These are phyloP conservation scores for Caligus rogercresseyi DNA, from an alignment of 1,140 invertebrate genomes.

Conservation along the genomic window DNA sequence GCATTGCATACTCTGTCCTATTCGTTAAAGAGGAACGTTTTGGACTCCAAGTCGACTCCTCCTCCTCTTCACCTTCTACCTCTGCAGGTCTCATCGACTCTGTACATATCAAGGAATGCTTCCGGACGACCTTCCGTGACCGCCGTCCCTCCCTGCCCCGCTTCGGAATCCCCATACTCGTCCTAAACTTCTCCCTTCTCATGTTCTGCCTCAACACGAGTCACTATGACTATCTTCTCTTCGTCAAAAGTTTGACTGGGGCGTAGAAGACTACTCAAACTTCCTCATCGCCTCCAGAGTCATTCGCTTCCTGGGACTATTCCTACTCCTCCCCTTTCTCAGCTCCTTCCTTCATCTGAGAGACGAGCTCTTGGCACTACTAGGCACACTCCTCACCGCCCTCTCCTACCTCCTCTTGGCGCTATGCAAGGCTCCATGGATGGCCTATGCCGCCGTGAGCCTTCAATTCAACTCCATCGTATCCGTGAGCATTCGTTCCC, in stretches of 20 bases:
- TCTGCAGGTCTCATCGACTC: background rate
- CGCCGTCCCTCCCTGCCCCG: background rate
- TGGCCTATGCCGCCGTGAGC: background rate
- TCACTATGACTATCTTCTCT: slow-evolving; percentile 10
- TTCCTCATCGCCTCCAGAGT: background rate
- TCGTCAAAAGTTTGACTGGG: slow-evolving; percentile 6
- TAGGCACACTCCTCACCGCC: background rate
- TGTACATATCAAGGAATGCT: background rate
- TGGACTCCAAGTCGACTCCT: background rate
- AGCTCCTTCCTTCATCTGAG: background rate
- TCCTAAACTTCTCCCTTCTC: slow-evolving; percentile 1
- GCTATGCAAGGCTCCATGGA: background rate
- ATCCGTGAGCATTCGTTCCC: slow-evolving; percentile 13
- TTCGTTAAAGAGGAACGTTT: background rate
- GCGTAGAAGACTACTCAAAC: background rate
- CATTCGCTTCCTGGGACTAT: background rate
- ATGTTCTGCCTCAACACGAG: slow-evolving; percentile 17
- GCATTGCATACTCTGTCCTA: background rate
- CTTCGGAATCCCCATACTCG: background rate
- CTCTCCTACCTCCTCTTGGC: slow-evolving; percentile 4
- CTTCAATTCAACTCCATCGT: slow-evolving; percentile 16
- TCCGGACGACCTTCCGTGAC: background rate
- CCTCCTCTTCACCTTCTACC: too few species aligned
- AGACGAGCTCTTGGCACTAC: background rate
- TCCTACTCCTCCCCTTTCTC: slow-evolving; percentile 5